These are phyloP conservation scores for Anguilla rostrata DNA, from an alignment of 2,113 vertebrate genomes.

Conservation along the genomic window DNA sequence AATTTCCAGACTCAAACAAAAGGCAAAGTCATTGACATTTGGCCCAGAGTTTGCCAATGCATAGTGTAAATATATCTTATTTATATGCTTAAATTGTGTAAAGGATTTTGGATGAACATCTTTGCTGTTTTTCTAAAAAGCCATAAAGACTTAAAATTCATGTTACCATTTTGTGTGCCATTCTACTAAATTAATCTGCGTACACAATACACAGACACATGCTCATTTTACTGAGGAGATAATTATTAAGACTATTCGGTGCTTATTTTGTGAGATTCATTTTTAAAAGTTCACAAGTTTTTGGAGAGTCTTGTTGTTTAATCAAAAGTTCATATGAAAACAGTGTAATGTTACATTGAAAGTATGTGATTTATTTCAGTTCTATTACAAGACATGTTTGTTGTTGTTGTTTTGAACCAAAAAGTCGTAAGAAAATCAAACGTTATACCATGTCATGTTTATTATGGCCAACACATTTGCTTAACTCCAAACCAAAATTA, in stretches of 20 bases:
- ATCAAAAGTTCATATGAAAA: not conserved
- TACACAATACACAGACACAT: no score
- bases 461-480: not conserved
- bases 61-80: conserved; percentile 15
- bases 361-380: not conserved
- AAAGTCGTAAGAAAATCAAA: not conserved
- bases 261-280: not conserved
- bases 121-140: not conserved
- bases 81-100: conserved; percentile 7
- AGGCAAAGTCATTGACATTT: not conserved
- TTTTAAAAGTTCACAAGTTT: not conserved
- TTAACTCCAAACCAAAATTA: not conserved
- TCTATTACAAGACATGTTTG: not conserved
- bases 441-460: not conserved
- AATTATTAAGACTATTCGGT: no score
- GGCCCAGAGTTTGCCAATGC: not conserved
- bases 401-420: not conserved
- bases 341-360: not conserved
- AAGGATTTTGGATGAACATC: not conserved
- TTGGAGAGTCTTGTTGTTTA: not conserved
- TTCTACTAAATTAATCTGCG: not conserved
- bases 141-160: not conserved
- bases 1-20: not conserved
- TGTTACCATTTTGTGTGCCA: no score
- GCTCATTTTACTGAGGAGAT: no score